Conservation (phyloP, 2,888 invertebrate species). For the Adelognathus sp. region DNA sequence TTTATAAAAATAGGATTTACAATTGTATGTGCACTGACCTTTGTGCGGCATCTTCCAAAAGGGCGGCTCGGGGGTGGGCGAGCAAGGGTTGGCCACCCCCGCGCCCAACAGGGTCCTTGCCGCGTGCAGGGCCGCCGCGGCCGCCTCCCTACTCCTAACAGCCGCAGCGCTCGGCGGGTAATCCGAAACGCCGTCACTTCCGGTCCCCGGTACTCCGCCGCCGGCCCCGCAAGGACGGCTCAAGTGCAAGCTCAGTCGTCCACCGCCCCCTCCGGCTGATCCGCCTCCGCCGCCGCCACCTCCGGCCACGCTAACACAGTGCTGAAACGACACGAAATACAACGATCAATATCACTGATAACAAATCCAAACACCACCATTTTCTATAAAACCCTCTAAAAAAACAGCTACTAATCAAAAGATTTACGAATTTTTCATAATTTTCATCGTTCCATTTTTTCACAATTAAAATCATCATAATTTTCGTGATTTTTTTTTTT, state of each 20-base stretch:
- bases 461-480: too few relatives aligned
- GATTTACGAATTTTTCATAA: too few relatives aligned
- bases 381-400: not conserved
- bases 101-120: conserved; percentile 83
- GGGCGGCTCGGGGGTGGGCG: conserved; percentile 89
- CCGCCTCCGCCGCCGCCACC: conserved; percentile 77
- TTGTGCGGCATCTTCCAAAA: conserved; percentile 95
- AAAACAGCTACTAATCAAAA: too few relatives aligned
- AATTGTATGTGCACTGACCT: too few relatives aligned
- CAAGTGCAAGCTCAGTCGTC: conserved; percentile 85
- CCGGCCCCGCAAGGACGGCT: conserved; percentile 79
- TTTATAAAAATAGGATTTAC: conserved; percentile 11
- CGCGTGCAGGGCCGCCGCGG: conserved; percentile 82
- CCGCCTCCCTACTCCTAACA: conserved; percentile 81
- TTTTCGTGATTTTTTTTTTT: too few relatives aligned
- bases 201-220: conserved; percentile 74
- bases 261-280: conserved; percentile 69
- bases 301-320: conserved; percentile 81
- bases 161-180: conserved; percentile 80
- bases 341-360: not conserved
- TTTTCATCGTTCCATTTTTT: too few relatives aligned
- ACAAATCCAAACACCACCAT: not conserved
- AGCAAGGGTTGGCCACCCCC: conserved; percentile 86
- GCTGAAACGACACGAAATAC: conserved; percentile 68
- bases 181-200: conserved; percentile 82